These are phyloP conservation scores for Trichopoda pennipes DNA, from an alignment of 2,888 invertebrate genomes.

Conservation along the genomic window DNA sequence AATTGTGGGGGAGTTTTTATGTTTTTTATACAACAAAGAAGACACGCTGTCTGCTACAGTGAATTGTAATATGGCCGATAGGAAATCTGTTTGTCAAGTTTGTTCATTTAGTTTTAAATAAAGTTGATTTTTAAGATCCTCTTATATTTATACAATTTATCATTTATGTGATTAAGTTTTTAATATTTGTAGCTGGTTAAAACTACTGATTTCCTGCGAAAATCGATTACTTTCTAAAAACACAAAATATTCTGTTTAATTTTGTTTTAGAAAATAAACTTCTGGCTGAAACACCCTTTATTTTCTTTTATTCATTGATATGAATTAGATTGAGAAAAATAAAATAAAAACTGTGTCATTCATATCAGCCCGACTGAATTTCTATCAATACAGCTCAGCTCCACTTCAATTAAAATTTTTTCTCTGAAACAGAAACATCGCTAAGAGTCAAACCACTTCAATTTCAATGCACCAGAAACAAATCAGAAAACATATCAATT, in stretches of 20 bases:
- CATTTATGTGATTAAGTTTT: no score
- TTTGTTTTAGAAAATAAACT: no score
- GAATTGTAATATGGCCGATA: no score
- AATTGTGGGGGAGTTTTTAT: neutral
- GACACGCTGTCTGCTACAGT: constrained; percentile 29
- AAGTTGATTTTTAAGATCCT: no score
- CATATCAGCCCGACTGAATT: constrained; percentile 4
- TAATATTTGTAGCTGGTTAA: no score
- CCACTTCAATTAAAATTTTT: constrained; percentile 43
- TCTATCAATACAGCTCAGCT: constrained; percentile 28
- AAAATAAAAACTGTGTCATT: constrained; percentile 20
- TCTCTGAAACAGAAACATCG: constrained; percentile 37
- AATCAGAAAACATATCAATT: constrained; percentile 36
- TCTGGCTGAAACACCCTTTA: no score
- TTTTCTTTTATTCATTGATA: neutral
- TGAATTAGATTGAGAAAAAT: neutral
- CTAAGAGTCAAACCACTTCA: constrained; percentile 37
- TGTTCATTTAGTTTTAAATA: no score
- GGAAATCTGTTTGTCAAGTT: no score
- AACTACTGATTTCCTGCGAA: no score
- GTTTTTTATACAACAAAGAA: constrained; percentile 1
- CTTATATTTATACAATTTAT: no score
- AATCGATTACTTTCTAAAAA: no score
- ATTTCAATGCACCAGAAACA: constrained; percentile 3
- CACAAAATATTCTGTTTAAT: no score